These are phyloP conservation scores for Drosophila teissieri DNA, from an alignment of 1,140 invertebrate genomes.

Conservation along the genomic window DNA sequence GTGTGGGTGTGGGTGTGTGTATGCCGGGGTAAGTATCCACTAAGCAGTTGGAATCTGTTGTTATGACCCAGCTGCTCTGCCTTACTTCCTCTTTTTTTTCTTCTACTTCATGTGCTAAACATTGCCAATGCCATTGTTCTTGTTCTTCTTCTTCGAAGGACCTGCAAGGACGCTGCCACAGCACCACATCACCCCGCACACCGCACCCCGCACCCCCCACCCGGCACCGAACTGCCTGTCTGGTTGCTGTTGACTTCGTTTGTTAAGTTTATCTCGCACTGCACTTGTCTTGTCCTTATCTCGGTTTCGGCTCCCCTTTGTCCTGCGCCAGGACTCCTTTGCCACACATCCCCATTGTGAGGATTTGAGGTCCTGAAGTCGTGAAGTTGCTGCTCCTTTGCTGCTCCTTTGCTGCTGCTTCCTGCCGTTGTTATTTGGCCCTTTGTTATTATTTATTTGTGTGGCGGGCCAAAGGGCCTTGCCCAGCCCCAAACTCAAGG, in stretches of 20 bases:
- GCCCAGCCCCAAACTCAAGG: constrained; percentile 40
- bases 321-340: constrained; percentile 24
- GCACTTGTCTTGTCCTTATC: constrained; percentile 68
- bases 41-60: constrained; percentile 79
- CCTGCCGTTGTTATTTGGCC: constrained; percentile 64
- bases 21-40: constrained; percentile 71
- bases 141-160: constrained; percentile 11
- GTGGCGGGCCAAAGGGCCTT: constrained; percentile 36
- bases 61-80: constrained; percentile 51
- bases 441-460: constrained; percentile 78
- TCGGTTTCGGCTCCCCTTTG: constrained; percentile 45
- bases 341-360: constrained; percentile 35
- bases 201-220: not conserved
- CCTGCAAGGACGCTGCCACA: not conserved
- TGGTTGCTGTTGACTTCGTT: constrained; percentile 67
- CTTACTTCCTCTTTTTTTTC: constrained; percentile 8
- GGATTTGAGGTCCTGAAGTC: constrained; percentile 4
- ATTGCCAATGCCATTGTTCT: constrained; percentile 54
- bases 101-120: constrained; percentile 37
- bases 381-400: constrained; percentile 16
- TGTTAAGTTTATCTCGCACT: constrained; percentile 74
- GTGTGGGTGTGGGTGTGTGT: not conserved
- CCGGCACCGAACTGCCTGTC: constrained; percentile 27
- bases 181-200: not conserved
- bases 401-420: constrained; percentile 12